These are phyloP conservation scores for Trematomus loennbergii DNA, from an alignment of 2,113 vertebrate species.

Conservation along the genomic window DNA sequence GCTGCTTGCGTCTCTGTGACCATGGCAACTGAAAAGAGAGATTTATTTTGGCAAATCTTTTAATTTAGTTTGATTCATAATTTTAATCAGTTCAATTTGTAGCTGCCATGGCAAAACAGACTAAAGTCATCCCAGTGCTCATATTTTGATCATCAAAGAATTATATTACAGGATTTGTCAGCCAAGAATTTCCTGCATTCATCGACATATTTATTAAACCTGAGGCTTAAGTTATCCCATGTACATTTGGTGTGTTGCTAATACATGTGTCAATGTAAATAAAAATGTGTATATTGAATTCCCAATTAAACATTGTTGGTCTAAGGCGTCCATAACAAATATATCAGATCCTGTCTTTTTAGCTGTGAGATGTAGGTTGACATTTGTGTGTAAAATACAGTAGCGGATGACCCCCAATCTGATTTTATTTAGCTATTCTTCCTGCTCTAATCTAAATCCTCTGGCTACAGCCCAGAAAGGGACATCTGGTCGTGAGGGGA, in stretches of 20 bases:
- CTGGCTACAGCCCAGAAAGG: constrained; percentile 58
- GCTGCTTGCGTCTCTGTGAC: constrained; percentile 58
- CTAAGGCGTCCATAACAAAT: neutral
- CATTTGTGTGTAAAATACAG: neutral
- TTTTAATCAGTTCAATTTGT: constrained; percentile 30
- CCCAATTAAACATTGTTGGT: neutral
- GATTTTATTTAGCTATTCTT: constrained; percentile 34
- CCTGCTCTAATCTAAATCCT: constrained; percentile 34
- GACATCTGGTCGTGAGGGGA: constrained; percentile 74
- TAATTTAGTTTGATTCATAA: constrained; percentile 30
- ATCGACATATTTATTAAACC: constrained; percentile 82
- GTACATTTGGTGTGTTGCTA: constrained; percentile 70
- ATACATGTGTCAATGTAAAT: constrained; percentile 83
- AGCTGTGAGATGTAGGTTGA: constrained; percentile 35
- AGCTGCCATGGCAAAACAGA: constrained; percentile 24
- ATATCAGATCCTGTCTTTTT: constrained; percentile 36
- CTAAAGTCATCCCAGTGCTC: constrained; percentile 2
- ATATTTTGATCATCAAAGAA: constrained; percentile 8
- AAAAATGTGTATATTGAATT: constrained; percentile 77
- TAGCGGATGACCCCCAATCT: constrained; percentile 18
- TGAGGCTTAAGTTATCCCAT: constrained; percentile 68
- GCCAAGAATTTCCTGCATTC: constrained; percentile 56
- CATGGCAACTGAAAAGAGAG: constrained; percentile 37
- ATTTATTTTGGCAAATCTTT: constrained; percentile 37
- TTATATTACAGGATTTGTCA: neutral